Conservation (phyloP, 1,140 invertebrate genomes). For the Sipha flava region DNA sequence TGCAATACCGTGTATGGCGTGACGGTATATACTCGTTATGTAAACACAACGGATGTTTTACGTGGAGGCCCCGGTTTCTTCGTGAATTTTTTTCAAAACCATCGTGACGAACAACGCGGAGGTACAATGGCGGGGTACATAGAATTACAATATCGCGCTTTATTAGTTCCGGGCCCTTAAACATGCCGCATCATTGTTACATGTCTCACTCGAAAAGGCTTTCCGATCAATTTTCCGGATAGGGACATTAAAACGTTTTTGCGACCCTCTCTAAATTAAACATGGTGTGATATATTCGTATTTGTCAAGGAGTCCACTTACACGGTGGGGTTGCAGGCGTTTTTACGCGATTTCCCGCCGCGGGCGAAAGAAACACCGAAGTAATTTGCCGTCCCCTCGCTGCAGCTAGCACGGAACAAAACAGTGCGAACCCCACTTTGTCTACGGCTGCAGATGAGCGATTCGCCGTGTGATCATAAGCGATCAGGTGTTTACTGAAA, state of each 20-base stretch:
- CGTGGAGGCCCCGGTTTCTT: not conserved
- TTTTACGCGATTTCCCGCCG: not conserved
- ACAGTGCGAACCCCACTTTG: not conserved
- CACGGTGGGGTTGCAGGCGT: not conserved
- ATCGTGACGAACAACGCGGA: not conserved
- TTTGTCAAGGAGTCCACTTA: not conserved
- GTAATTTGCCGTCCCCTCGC: not conserved
- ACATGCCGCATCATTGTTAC: conserved; percentile 15
- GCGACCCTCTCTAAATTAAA: conserved; percentile 1
- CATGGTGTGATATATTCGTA: not conserved
- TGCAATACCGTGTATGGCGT: too few relatives aligned
- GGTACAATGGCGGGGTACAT: not conserved
- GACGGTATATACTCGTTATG: too few relatives aligned
- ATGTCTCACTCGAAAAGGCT: conserved; percentile 10
- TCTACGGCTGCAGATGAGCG: not conserved
- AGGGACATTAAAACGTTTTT: conserved; percentile 19
- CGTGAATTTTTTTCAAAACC: not conserved
- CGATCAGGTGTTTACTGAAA: too few relatives aligned
- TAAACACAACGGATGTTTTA: not conserved
- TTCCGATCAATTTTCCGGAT: conserved; percentile 18
- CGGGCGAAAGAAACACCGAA: not conserved
- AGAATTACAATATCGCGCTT: conserved; percentile 21
- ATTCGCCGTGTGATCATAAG: too few relatives aligned
- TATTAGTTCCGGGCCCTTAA: conserved; percentile 30
- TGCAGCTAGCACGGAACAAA: not conserved